These are phyloP conservation scores for Ceraclea dissimilis DNA, from an alignment of 2,888 invertebrate genomes.

Conservation along the genomic window DNA sequence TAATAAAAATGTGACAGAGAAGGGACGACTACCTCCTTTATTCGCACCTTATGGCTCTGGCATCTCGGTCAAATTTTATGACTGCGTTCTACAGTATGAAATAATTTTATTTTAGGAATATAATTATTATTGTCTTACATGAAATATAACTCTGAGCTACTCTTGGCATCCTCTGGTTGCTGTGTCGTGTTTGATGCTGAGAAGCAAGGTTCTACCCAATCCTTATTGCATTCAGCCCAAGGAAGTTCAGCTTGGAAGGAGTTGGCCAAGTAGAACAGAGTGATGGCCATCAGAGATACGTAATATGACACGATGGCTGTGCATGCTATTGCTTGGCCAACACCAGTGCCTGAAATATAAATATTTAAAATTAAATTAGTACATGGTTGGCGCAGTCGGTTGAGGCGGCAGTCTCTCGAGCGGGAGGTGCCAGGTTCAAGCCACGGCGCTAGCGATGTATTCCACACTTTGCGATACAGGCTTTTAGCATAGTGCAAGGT, in stretches of 20 bases:
- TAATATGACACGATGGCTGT: constrained; percentile 68
- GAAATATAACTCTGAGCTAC: constrained; percentile 55
- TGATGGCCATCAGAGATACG: constrained; percentile 64
- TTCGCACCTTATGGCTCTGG: too few species aligned
- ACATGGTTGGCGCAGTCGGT: neutral
- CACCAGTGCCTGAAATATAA: constrained; percentile 54
- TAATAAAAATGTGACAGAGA: too few species aligned
- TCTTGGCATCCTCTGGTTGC: constrained; percentile 31
- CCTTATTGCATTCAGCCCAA: constrained; percentile 59
- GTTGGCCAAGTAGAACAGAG: constrained; percentile 63
- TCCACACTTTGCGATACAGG: too few species aligned
- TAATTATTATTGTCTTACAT: constrained; percentile 34
- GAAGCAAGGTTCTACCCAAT: constrained; percentile 46
- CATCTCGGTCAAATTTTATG: too few species aligned
- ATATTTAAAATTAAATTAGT: too few species aligned
- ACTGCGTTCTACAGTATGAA: too few species aligned
- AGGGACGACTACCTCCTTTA: too few species aligned
- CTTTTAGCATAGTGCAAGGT: too few species aligned
- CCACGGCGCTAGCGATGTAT: too few species aligned
- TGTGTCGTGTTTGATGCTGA: constrained; percentile 32
- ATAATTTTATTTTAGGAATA: too few species aligned
- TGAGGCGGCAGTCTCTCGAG: too few species aligned
- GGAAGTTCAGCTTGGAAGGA: constrained; percentile 65
- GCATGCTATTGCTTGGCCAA: constrained; percentile 56
- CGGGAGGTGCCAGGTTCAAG: too few species aligned